Base-by-base conservation (phyloP, 2,113 vertebrate species). In the Rhizomys pruinosus region DNA sequence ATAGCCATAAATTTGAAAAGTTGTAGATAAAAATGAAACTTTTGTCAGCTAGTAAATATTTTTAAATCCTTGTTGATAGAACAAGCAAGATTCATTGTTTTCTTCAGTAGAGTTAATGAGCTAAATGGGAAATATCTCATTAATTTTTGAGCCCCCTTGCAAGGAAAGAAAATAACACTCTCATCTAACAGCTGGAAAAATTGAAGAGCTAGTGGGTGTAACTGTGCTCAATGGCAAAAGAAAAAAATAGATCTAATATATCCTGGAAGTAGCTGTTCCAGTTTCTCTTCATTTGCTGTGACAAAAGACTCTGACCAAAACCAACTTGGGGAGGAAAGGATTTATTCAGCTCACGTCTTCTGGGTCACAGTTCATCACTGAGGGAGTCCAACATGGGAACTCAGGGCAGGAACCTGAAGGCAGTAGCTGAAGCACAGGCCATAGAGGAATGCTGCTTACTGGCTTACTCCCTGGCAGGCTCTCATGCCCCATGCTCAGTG, bases 71-170 rank as follows among this genome's bases (percentile, higher is more conserved):
- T 96, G 2, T 88, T 90, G 85, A 78, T 76, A 12, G 12, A 93
- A 85, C 66, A 90, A n/a, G 7, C 10, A 92, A 34, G 88, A 86
- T 94, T 59, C 42, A 86, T 5, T 81, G 11, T 91, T 89, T 95
- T 94, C 55, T 92, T 79, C 86, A 91, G 79, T 73, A 77, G 90
- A 72, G 25, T 92, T 96, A 96, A 92, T 95, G 94, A 96, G 39
- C 82, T 93, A 88, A 82, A 69, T 87, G 69, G 7, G 90, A 95
- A 96, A 79, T 78, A 93, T 52, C 71, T 94, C 90, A 96, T 91
- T 96, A 96, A 94, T 96, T 97, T 47, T 79, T 94, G 47, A 92
- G 68, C 27, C 61, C 61, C 81, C 64, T 92, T 87, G 44, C 90
- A 84, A 96, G 52, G 61, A 27, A 94, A 77, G 66, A 88, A 92